Evolutionary conservation across 2,113 vertebrate genomes (phyloP), one percentile per base, ranked within the genome.

Genomic region (Halcyon malimbica): DNA sequence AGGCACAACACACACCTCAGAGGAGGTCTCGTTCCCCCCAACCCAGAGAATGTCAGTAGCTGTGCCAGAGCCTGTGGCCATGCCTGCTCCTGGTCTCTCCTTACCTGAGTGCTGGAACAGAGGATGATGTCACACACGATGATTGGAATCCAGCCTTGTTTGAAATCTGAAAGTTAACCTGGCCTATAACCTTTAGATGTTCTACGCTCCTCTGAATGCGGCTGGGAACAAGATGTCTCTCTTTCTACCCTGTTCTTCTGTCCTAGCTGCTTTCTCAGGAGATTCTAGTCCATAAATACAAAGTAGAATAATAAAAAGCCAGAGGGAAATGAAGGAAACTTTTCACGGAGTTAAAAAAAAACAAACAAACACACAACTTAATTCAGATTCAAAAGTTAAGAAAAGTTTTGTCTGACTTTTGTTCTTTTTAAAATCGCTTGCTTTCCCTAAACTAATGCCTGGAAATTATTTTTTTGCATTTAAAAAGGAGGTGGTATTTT

Each of bases 1-100:
- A 35, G 71, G 31, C 15, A n/a, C 0, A 0, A 16, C 17, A 12
- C 0, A 0, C 4, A 3, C 44, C 37, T 21, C 20, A 25, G 15
- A 50, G 41, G 26, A 59, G 44, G 3, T 41, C 14, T 11, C 3
- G 2, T 33, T 39, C 12, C 31, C 5, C 1, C 1, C 7, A 31
- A 10, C 26, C 29, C 54, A 59, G 14, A 42, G 12, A 14, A 4
- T 39, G 5, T 9, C 51, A 46, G 42, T 11, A 59, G 28, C 37
- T 87, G 17, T 59, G 67, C 8, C 65, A 70, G 33, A 75, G 46
- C 37, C 83, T 70, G 28, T 25, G 75, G 46, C 41, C 0, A 0
- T 76, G 39, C 6, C 35, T 48, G 4, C 51, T 44, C 39, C 35
- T 35, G 11, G 14, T 13, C 18, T 33, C 12, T 35, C 35, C 15